Conservation (phyloP, 2,113 vertebrate species). For the Limanda limanda region DNA sequence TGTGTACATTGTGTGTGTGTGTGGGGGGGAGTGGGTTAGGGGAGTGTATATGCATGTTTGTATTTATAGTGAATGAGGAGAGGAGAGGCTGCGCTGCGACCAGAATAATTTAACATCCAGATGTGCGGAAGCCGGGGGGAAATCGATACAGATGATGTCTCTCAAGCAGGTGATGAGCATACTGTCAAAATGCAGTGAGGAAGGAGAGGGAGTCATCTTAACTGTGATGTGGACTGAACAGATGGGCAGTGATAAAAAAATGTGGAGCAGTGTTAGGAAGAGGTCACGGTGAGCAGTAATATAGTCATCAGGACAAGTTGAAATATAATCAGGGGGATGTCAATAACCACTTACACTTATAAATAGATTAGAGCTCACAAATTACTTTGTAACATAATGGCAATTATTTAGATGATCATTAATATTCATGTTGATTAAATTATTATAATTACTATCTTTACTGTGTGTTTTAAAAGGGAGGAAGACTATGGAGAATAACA, state of each 20-base stretch:
- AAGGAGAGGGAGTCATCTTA: slow-evolving; percentile 57
- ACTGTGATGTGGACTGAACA: slow-evolving; percentile 53
- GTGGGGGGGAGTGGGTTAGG: not conserved
- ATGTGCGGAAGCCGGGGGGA: slow-evolving; percentile 60
- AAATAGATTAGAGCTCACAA: not conserved
- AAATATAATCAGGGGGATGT: slow-evolving; percentile 7
- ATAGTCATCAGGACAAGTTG: slow-evolving; percentile 15
- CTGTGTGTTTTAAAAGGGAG: not conserved
- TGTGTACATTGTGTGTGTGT: slow-evolving; percentile 16
- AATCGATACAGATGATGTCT: slow-evolving; percentile 57
- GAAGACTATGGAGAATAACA: not conserved
- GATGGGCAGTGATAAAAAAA: slow-evolving; percentile 51
- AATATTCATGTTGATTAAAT: not conserved
- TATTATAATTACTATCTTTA: not conserved
- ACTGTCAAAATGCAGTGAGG: slow-evolving; percentile 54
- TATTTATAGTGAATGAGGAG: slow-evolving; percentile 37
- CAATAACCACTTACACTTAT: not conserved
- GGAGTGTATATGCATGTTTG: slow-evolving; percentile 32
- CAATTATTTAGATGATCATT: not conserved
- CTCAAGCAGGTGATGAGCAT: slow-evolving; percentile 59
- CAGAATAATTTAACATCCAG: slow-evolving; percentile 68
- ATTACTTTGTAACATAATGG: not conserved
- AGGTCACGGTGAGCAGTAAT: slow-evolving; percentile 20
- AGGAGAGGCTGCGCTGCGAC: slow-evolving; percentile 25
- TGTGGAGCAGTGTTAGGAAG: slow-evolving; percentile 8